Evolutionary conservation across 2,797 vertebrate genomes (phyloP).

Genomic region (Amniataba percoides): DNA sequence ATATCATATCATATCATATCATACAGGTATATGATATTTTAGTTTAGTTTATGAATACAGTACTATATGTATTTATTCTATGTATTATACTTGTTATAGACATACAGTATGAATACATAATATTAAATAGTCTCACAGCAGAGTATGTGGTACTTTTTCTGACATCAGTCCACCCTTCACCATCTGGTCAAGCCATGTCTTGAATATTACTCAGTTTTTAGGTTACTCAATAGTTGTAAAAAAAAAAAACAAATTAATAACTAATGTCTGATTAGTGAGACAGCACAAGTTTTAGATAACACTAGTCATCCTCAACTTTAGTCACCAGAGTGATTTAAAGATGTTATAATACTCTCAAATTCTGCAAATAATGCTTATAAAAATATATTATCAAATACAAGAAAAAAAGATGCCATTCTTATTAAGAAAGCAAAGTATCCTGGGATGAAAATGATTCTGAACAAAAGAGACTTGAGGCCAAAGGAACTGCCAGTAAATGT

Average conservation of each 20-base stretch:
- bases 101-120: background rate
- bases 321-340: background rate
- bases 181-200: conserved; percentile 35
- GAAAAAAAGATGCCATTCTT: background rate
- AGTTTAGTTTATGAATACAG: background rate
- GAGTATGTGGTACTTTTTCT: conserved; percentile 31
- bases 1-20: too few relatives aligned
- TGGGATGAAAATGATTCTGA: background rate
- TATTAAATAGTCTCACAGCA: background rate
- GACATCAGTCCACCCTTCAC: conserved; percentile 44
- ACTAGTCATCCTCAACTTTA: background rate
- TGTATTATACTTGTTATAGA: conserved; percentile 1
- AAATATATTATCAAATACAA: background rate
- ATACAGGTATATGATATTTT: background rate
- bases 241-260: too few relatives aligned
- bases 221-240: background rate
- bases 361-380: background rate
- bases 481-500: conserved; percentile 35
- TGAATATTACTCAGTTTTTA: background rate
- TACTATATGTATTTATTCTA: background rate
- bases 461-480: conserved; percentile 17
- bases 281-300: background rate
- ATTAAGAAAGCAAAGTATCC: background rate
- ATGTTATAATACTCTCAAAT: background rate
- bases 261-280: background rate